These are phyloP conservation scores for Scomber scombrus DNA, from an alignment of 2,113 vertebrate species.

Conservation along the genomic window DNA sequence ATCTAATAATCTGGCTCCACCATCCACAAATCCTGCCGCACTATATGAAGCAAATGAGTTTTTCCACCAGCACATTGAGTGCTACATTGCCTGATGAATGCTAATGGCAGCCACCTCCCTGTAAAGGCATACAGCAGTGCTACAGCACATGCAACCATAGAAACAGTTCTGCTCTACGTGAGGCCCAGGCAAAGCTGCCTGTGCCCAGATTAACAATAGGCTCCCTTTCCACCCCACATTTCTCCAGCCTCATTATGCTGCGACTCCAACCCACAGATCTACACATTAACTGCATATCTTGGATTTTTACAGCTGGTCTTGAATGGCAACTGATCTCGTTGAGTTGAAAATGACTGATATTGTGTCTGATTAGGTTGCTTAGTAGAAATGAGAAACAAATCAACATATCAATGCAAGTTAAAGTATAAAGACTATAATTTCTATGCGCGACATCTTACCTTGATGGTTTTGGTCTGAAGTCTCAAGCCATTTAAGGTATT, in stretches of 20 bases:
- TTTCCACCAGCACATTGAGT: slow-evolving; percentile 63
- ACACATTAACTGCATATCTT: slow-evolving; percentile 14
- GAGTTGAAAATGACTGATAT: not conserved
- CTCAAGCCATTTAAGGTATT: slow-evolving; percentile 98
- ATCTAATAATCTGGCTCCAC: slow-evolving; percentile 51
- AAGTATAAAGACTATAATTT: not conserved
- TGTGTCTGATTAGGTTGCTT: not conserved
- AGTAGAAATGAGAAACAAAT: not conserved
- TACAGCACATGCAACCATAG: slow-evolving; percentile 81
- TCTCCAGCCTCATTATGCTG: slow-evolving; percentile 64
- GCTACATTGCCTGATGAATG: slow-evolving; percentile 77
- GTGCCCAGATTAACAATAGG: slow-evolving; percentile 82
- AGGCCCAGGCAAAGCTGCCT: slow-evolving; percentile 65
- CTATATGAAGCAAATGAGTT: slow-evolving; percentile 74
- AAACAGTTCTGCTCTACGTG: slow-evolving; percentile 82
- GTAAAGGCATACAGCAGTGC: slow-evolving; percentile 72
- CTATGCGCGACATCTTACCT: slow-evolving; percentile 85
- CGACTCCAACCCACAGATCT: slow-evolving; percentile 35
- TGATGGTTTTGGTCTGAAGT: slow-evolving; percentile 99
- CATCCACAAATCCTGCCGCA: slow-evolving; percentile 62
- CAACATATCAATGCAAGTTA: not conserved
- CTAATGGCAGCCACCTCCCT: slow-evolving; percentile 78
- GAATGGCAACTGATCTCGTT: slow-evolving; percentile 14
- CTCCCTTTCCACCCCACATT: slow-evolving; percentile 59
- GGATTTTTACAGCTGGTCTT: slow-evolving; percentile 9